A percentile compares a stretch with the other conserved stretches of the same genome.
Evolutionary conservation across 2,113 vertebrate species (phyloP).

Genomic region (Bothrops jararaca): DNA sequence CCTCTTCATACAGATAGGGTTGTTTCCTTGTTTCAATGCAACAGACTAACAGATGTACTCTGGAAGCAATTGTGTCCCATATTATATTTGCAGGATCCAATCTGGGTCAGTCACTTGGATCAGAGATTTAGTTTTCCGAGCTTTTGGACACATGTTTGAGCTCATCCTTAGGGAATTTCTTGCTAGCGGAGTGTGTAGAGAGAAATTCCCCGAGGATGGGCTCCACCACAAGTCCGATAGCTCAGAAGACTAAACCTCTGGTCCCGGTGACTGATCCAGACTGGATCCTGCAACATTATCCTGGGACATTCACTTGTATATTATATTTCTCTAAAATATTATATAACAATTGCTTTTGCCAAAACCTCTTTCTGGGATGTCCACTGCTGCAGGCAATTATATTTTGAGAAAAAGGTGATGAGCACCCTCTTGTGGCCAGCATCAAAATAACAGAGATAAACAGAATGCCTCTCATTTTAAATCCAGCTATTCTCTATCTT

Average conservation of each 20-base stretch:
- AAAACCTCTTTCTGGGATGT: background rate
- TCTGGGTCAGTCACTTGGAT: background rate
- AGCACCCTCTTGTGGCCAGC: background rate
- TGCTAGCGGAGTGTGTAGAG: background rate
- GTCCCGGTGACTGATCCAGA: background rate
- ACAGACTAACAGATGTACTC: background rate
- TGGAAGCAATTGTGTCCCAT: background rate
- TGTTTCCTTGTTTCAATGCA: background rate
- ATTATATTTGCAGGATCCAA: background rate
- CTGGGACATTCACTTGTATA: background rate
- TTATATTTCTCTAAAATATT: background rate
- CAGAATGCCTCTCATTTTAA: background rate
- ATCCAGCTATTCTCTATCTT: background rate
- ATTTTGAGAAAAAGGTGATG: background rate
- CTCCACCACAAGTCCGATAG: background rate
- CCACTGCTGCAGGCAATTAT: background rate
- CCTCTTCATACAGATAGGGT: background rate
- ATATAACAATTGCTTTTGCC: background rate
- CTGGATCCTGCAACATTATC: background rate
- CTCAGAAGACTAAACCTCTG: background rate
- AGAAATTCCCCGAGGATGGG: background rate
- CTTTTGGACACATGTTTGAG: background rate
- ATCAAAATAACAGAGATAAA: background rate
- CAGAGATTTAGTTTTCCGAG: background rate
- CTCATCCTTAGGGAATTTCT: background rate